phyloP scores from a whole-genome alignment of 2,888 invertebrate species.

The Hermaeophaga mercurialis region DNA sequence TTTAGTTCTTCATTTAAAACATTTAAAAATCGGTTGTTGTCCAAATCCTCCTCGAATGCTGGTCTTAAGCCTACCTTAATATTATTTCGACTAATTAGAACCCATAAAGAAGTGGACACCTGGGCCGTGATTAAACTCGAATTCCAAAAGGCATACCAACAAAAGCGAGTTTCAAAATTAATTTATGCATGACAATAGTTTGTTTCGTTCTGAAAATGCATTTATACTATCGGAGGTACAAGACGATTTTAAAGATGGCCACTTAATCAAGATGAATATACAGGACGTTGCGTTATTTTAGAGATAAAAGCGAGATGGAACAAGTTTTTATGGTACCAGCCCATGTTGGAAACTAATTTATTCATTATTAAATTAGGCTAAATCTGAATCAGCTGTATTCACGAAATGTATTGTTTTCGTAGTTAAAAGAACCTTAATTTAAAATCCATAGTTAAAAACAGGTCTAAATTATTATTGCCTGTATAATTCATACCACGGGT shows the following conservation, averaged over 20 bases:
- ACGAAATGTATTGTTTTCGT: no score
- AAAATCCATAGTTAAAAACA: no score
- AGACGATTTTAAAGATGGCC: conserved; percentile 14
- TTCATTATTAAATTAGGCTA: no score
- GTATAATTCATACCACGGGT: no score
- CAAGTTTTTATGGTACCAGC: no score
- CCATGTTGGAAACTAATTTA: no score
- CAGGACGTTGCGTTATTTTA: no score
- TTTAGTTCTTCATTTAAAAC: no score
- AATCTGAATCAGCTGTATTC: no score
- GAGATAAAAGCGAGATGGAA: no score
- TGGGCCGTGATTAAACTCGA: conserved; percentile 36
- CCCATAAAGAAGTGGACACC: conserved; percentile 30
- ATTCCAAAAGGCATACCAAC: conserved; percentile 32
- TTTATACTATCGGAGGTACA: conserved; percentile 7
- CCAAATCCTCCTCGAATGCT: background rate
- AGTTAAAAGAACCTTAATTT: no score
- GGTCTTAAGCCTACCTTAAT: conserved; percentile 4
- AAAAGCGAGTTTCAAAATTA: conserved; percentile 28
- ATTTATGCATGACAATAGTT: conserved; percentile 32
- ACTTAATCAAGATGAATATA: conserved; percentile 15
- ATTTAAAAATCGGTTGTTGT: background rate
- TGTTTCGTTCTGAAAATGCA: conserved; percentile 23
- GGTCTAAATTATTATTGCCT: no score
- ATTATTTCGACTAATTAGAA: conserved; percentile 31